Evolutionary conservation across 2,888 invertebrate species (phyloP), one percentile per base, ranked within the genome.

Genomic region (Serrognathus titanus): DNA sequence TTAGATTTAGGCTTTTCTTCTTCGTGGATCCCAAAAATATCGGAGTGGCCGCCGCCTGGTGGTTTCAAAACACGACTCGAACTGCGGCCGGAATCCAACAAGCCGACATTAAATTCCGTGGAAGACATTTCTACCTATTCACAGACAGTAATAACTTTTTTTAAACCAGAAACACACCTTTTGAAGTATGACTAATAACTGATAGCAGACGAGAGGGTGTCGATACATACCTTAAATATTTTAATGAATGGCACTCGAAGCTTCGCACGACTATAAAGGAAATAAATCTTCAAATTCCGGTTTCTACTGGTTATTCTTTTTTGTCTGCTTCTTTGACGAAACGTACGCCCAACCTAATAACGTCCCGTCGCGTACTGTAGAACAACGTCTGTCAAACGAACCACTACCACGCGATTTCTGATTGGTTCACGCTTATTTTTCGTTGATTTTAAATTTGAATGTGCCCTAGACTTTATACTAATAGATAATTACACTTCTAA

Each of bases 51-150:
- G 61, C 80, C 80, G 61, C 80, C 80, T 54, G 79, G 79, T 46
- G 79, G 79, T 65, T 77, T 78, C 55, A 79, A 66, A 47, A 81
- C 78, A 64, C 80, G 78, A 69, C 73, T 75, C 24, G 75, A 75
- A 48, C 65, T 69, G 54, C 71, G 73, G 31, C 64, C 69, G 24
- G 3, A 6, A 7, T 66, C 67, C 35, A 58, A 55, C 45, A 66
- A 61, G n/a, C 74, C 73, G 31, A 67, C 60, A 55, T 66, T 70
- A 49, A 66, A 55, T 36, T 63, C 63, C 11, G 70, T 69, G 2
- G 71, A 71, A 60, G 66, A 67, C 71, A 71, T 73, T 49, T 52
- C 61, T 40, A 51, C 24, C 24, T 31, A 31, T 31, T 31, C 7
- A 55, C 12, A 35, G 12, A 11, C 36, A 43, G 35, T 48, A 40